These are phyloP conservation scores for Calcarius lapponicus DNA, from an alignment of 2,797 vertebrate genomes.

Conservation along the genomic window DNA sequence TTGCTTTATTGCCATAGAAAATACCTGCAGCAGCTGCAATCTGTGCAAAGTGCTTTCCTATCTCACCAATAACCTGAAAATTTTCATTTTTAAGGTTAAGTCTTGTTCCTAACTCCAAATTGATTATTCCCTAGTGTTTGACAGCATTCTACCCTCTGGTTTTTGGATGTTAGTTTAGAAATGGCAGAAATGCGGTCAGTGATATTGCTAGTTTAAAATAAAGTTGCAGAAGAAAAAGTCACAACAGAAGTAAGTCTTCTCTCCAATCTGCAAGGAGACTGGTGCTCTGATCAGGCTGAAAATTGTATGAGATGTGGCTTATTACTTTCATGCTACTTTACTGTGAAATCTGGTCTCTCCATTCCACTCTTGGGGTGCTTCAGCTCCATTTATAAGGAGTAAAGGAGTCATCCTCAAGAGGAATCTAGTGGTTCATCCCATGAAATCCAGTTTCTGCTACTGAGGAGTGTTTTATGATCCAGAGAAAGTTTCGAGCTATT, in stretches of 20 bases:
- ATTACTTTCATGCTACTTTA: accelerated
- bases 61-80: background rate
- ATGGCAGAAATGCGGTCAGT: background rate
- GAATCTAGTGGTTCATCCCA: background rate
- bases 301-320: background rate
- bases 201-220: background rate
- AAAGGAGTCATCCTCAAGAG: background rate
- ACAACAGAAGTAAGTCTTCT: background rate
- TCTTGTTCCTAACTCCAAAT: background rate
- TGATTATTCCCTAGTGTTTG: background rate
- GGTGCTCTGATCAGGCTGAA: background rate
- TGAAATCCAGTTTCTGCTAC: background rate
- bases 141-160: background rate
- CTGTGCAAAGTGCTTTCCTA: background rate
- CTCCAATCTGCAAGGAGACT: background rate
- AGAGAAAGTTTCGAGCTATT: background rate
- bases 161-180: background rate
- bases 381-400: background rate
- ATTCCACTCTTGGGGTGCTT: background rate
- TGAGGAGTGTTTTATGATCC: background rate
- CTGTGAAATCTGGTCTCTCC: background rate
- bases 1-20: background rate
- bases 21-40: background rate
- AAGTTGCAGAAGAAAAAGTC: background rate
- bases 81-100: background rate